Evolutionary conservation across 2,888 invertebrate species (phyloP).

Genomic region (Leptodirus hochenwartii): DNA sequence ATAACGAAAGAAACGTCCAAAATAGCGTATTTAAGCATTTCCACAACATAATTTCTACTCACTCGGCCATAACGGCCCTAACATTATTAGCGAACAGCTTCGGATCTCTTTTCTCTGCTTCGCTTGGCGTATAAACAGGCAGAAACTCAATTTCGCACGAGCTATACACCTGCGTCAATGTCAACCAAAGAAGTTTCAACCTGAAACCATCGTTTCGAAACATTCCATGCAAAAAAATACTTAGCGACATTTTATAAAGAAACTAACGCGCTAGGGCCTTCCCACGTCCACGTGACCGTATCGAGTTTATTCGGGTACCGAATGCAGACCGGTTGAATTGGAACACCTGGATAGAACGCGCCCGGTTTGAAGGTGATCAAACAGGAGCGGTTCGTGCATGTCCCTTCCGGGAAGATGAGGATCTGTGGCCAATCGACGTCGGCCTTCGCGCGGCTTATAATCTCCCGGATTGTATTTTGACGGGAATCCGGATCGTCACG

Average conservation of each 20-base stretch:
- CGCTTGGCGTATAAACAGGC: constrained; percentile 77
- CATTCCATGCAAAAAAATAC: constrained; percentile 2
- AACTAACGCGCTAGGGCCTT: constrained; percentile 83
- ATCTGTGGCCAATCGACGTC: constrained; percentile 84
- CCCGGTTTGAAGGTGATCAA: constrained; percentile 81
- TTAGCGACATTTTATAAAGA: neutral
- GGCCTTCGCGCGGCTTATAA: constrained; percentile 67
- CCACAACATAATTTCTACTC: constrained; percentile 22
- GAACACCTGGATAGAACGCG: constrained; percentile 89
- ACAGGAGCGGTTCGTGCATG: constrained; percentile 86
- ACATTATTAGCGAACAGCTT: constrained; percentile 83
- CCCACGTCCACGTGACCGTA: constrained; percentile 89
- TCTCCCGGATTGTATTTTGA: constrained; percentile 77
- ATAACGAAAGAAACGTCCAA: constrained; percentile 1
- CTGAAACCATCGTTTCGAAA: constrained; percentile 34
- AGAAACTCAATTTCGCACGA: constrained; percentile 82
- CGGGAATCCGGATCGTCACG: constrained; percentile 85
- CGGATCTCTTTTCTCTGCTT: constrained; percentile 70
- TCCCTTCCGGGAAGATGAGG: constrained; percentile 90
- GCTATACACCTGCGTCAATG: constrained; percentile 73
- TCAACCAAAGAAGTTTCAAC: constrained; percentile 68
- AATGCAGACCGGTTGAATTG: constrained; percentile 86
- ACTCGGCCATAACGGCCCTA: constrained; percentile 81
- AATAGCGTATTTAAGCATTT: too few relatives aligned
- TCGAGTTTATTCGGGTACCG: constrained; percentile 79